phyloP scores from a whole-genome alignment of 2,888 invertebrate species.

The Glyphotaelius pellucidus region DNA sequence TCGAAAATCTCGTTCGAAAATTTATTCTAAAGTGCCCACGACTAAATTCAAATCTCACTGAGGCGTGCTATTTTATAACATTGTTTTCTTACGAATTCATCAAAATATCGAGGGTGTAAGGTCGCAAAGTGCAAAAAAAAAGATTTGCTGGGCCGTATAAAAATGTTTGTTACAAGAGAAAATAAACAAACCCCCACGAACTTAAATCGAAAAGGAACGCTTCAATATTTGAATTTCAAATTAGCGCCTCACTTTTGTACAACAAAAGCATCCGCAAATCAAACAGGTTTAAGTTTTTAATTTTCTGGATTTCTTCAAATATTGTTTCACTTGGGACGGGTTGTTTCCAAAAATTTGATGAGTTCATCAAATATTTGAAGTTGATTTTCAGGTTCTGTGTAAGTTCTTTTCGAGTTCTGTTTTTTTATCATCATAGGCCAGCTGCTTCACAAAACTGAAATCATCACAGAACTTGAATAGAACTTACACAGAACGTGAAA shows the following conservation, averaged over 20 bases:
- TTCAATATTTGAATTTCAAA: background rate
- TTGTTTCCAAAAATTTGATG: too few species aligned
- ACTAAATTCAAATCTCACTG: constrained; percentile 13
- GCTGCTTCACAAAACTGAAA: too few species aligned
- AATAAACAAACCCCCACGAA: background rate
- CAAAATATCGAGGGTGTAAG: background rate
- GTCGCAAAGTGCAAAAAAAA: background rate
- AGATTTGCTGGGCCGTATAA: background rate
- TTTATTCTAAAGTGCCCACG: background rate
- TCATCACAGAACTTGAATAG: too few species aligned
- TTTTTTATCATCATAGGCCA: too few species aligned
- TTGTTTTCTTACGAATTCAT: constrained; percentile 23
- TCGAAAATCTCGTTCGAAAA: background rate
- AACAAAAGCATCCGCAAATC: background rate
- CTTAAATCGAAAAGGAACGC: background rate
- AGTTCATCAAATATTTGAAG: too few species aligned
- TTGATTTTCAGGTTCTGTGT: too few species aligned
- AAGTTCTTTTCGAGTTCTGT: too few species aligned
- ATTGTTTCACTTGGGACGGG: too few species aligned
- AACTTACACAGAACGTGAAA: too few species aligned
- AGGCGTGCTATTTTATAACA: constrained; percentile 4
- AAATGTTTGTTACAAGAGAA: background rate
- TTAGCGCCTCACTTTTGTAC: background rate
- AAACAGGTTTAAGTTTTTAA: background rate
- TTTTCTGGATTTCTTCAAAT: background rate